Conservation (phyloP, 2,797 vertebrate species). For the Columba guinea region DNA sequence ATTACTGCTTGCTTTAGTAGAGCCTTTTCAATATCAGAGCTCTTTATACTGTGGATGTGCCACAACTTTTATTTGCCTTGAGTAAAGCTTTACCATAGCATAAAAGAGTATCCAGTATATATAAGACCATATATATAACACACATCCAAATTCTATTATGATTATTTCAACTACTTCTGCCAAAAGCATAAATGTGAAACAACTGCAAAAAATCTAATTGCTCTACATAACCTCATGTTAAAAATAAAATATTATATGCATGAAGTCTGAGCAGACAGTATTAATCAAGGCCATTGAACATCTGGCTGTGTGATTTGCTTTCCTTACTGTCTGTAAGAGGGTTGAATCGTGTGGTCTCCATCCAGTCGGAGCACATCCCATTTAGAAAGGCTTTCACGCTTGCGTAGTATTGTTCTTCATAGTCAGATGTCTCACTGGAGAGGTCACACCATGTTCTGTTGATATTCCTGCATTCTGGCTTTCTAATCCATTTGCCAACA, state of each 20-base stretch:
- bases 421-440: conserved; percentile 74
- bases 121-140: background rate
- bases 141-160: background rate
- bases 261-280: background rate
- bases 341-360: conserved; percentile 73
- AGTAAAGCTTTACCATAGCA: background rate
- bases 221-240: background rate
- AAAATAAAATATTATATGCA: background rate
- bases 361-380: conserved; percentile 72
- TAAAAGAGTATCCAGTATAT: background rate
- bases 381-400: conserved; percentile 72
- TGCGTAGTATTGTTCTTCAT: conserved; percentile 74
- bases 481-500: conserved; percentile 74
- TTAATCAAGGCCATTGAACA: background rate
- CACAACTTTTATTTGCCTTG: background rate
- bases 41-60: background rate
- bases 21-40: background rate
- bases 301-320: background rate
- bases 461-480: conserved; percentile 74
- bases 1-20: background rate
- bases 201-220: background rate
- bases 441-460: conserved; percentile 78
- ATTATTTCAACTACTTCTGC: background rate
- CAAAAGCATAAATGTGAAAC: background rate
- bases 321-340: conserved; percentile 80